Percentiles rank a stretch among this genome's conserved stretches.
Conservation (phyloP, 2,797 vertebrate genomes). For the Ctenochaetus hawaiiensis region DNA sequence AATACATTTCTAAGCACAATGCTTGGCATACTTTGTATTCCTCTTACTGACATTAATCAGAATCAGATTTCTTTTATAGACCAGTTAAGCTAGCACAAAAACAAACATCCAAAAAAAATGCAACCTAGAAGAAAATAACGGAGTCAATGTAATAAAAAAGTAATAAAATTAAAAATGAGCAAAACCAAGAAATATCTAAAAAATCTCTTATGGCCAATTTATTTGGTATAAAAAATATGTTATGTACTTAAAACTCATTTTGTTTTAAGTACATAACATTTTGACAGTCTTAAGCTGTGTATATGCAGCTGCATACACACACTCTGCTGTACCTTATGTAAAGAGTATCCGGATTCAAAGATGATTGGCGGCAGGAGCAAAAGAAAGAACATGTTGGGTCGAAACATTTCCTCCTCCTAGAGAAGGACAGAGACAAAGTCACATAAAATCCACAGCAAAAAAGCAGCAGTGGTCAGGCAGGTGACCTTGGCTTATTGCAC, state of each 20-base stretch:
- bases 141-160: too few species aligned
- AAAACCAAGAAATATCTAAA: too few species aligned
- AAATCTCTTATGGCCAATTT: background rate
- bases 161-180: too few species aligned
- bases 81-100: too few species aligned
- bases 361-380: conserved; percentile 97
- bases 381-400: conserved; percentile 99
- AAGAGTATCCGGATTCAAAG: conserved; percentile 98
- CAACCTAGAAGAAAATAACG: too few species aligned
- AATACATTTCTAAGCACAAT: background rate
- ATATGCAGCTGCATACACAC: background rate
- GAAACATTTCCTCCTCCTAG: conserved; percentile 99
- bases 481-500: background rate
- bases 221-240: background rate
- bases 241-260: background rate
- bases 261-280: background rate
- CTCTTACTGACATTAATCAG: background rate
- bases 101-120: too few species aligned
- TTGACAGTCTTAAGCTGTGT: background rate
- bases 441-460: background rate
- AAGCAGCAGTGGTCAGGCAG: background rate
- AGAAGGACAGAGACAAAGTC: conserved; percentile 31
- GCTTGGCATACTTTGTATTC: background rate
- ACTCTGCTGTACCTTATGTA: conserved; percentile 91
- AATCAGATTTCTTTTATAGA: too few species aligned